Conservation (phyloP, 2,888 invertebrate genomes). For the Dasypogon diadema region DNA sequence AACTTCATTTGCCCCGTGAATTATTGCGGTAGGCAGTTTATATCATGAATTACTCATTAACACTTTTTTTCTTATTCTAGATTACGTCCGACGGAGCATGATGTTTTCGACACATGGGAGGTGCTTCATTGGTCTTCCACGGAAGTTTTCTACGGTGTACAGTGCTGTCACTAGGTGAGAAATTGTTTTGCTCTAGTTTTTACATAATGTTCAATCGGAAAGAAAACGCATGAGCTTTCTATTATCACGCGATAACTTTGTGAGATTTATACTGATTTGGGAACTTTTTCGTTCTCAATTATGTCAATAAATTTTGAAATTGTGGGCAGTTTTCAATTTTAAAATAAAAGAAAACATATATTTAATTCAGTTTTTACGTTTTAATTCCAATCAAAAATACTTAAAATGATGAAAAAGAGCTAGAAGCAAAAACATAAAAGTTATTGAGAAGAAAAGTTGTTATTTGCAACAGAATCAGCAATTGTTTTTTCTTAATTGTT, state of each 20-base stretch:
- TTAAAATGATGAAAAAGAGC: no score
- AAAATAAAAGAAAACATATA: no score
- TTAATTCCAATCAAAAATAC: no score
- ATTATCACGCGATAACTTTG: neutral
- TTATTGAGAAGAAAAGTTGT: no score
- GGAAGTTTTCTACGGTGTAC: neutral
- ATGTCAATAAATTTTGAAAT: no score
- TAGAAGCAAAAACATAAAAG: no score
- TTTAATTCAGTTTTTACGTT: no score
- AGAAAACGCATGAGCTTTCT: neutral
- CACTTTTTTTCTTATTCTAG: neutral
- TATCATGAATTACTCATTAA: neutral
- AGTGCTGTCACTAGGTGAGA: neutral
- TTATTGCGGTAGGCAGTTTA: neutral
- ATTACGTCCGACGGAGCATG: neutral
- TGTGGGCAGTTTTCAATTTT: no score
- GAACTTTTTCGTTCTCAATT: neutral
- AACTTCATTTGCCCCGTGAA: no score
- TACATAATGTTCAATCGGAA: neutral
- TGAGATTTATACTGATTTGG: neutral
- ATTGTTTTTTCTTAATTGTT: no score
- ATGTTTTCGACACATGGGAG: neutral
- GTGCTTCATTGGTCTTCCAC: neutral
- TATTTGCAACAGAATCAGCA: no score
- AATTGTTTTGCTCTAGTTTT: neutral